Conservation (phyloP, 1,140 invertebrate genomes). For the Zaprionus ghesquierei region DNA sequence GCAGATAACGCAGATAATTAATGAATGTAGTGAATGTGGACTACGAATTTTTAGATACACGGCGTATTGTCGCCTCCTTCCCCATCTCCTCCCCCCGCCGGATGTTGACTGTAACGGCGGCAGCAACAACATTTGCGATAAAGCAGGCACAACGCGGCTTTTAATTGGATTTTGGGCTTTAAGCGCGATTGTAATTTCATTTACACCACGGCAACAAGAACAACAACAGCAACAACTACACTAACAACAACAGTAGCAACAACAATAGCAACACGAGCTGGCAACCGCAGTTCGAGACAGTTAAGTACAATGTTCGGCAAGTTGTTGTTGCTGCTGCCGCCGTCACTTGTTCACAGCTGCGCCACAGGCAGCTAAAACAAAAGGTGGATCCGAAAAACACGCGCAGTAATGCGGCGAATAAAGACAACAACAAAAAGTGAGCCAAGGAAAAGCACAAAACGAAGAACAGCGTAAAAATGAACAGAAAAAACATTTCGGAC, state of each 20-base stretch:
- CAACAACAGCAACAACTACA: slow-evolving; percentile 1
- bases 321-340: slow-evolving; percentile 19
- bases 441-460: slow-evolving; percentile 8
- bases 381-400: slow-evolving; percentile 66
- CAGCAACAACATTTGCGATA: slow-evolving; percentile 50
- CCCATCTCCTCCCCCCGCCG: too few relatives aligned
- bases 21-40: background rate
- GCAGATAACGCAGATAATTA: background rate
- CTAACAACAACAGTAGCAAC: background rate
- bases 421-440: slow-evolving; percentile 9
- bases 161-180: slow-evolving; percentile 79
- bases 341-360: slow-evolving; percentile 35
- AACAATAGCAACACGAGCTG: background rate
- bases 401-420: slow-evolving; percentile 45
- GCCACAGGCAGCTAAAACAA: slow-evolving; percentile 45
- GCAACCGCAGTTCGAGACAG: slow-evolving; percentile 51
- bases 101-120: slow-evolving; percentile 17
- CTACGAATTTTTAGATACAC: background rate
- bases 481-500: slow-evolving; percentile 61
- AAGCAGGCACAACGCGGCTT: slow-evolving; percentile 54
- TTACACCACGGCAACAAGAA: slow-evolving; percentile 62
- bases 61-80: slow-evolving; percentile 8
- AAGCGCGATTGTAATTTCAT: slow-evolving; percentile 79
- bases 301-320: slow-evolving; percentile 72
- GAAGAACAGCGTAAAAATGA: slow-evolving; percentile 23